These are phyloP conservation scores for Sitta europaea DNA, from an alignment of 2,113 vertebrate genomes.

Conservation along the genomic window DNA sequence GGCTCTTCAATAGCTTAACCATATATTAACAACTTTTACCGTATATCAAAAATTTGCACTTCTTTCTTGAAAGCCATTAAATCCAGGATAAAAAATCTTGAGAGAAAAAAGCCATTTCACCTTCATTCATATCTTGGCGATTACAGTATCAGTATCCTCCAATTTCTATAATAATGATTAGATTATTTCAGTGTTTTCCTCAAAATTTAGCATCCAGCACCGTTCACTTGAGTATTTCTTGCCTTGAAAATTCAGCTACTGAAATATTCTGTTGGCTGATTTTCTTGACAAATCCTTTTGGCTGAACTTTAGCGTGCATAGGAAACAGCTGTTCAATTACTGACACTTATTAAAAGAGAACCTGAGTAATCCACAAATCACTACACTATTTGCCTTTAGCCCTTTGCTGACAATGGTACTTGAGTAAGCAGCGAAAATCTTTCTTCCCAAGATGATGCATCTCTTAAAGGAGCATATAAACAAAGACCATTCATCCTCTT, in stretches of 20 bases:
- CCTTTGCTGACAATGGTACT: background rate
- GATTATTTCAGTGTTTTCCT: background rate
- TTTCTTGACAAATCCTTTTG: slow-evolving; percentile 5
- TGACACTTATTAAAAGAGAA: background rate
- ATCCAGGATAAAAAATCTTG: background rate
- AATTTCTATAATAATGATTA: background rate
- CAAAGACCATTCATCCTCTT: background rate
- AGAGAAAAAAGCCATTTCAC: background rate
- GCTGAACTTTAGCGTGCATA: background rate
- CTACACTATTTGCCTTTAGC: background rate
- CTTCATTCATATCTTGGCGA: background rate
- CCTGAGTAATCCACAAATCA: background rate
- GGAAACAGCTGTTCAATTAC: background rate
- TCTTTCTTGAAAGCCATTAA: background rate
- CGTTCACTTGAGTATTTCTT: background rate
- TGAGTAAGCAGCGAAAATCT: background rate
- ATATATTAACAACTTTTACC: too few relatives aligned
- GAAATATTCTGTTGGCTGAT: background rate
- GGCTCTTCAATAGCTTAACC: background rate
- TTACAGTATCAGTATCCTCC: background rate
- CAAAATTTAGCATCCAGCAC: background rate
- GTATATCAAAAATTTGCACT: background rate
- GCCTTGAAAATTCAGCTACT: background rate
- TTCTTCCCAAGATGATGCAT: background rate
- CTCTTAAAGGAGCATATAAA: background rate